Conservation (phyloP, 2,797 vertebrate species). For the Typhlichthys eigenmanni region DNA sequence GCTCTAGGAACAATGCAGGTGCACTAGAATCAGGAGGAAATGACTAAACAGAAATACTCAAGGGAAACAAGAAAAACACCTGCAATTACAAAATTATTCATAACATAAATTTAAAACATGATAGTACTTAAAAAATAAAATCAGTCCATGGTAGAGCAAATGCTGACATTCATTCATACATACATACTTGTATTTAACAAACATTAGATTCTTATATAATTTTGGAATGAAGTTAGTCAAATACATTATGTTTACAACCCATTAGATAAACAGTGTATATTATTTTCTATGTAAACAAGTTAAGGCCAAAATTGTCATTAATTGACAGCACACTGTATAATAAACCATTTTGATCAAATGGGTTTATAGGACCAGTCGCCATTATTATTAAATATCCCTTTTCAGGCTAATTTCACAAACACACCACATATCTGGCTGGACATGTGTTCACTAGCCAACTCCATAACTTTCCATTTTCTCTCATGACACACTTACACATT, state of each 20-base stretch:
- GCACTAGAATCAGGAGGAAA: slow-evolving; percentile 18
- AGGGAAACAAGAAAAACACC: slow-evolving; percentile 36
- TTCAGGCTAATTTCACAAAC: slow-evolving; percentile 36
- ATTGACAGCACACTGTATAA: slow-evolving; percentile 43
- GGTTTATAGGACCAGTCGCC: slow-evolving; percentile 46
- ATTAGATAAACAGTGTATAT: slow-evolving; percentile 34
- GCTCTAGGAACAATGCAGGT: neutral
- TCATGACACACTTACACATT: slow-evolving; percentile 10
- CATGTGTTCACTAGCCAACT: slow-evolving; percentile 4
- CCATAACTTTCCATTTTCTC: slow-evolving; percentile 23
- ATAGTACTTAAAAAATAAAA: slow-evolving; percentile 20
- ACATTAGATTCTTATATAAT: neutral
- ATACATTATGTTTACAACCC: slow-evolving; percentile 46
- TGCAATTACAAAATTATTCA: slow-evolving; percentile 30
- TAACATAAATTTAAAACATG: neutral
- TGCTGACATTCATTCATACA: slow-evolving; percentile 14
- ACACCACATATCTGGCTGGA: slow-evolving; percentile 21
- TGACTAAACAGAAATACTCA: neutral
- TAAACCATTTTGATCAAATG: slow-evolving; percentile 37
- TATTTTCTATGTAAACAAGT: slow-evolving; percentile 68
- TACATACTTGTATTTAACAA: neutral
- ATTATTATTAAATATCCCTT: slow-evolving; percentile 43
- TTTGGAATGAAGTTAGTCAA: slow-evolving; percentile 19
- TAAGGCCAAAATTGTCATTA: slow-evolving; percentile 65
- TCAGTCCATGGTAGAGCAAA: slow-evolving; percentile 58